Evolutionary conservation across 2,888 invertebrate species (phyloP), one percentile per base, ranked within the genome.

Genomic region (Plagiodera versicolora): DNA sequence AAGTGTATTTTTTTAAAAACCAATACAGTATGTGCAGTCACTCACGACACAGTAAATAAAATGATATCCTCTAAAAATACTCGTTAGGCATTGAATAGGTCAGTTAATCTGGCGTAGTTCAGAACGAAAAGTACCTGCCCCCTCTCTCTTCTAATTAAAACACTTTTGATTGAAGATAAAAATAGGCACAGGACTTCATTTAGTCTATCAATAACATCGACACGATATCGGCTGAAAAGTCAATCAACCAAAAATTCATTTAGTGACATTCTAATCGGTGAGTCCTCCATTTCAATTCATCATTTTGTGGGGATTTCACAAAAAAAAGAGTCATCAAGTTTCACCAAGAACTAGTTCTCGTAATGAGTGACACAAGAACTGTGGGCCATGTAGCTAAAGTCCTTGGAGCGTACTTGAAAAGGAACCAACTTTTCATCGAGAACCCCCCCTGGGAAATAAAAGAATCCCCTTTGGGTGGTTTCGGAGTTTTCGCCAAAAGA

Each of bases 401-500:
- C 9, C 67, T 74, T n/a, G 55, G 48, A n/a, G 35, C 60, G 17
- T 74, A 66, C 64, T 58, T 73, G 35, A 57, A 66, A 46, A 65
- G 61, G 50, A 61, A 70, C 20, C 53, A 56, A n/a, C 49, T 70
- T 17, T 39, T 49, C 8, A 8, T 19, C 3, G 66, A 68, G 19
- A 70, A 81, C 70, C 71, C 75, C 45, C 80, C 82, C 72, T 91
- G 91, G 89, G 82, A 76, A 58, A 81, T 92, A 58, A 80, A 76
- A 54, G 79, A 83, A 65, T 90, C 91, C 0, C 71, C 79, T 16
- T 74, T 88, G 6, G 86, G 87, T 47, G 92, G 91, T 6, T 86
- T 90, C 18, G 92, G 92, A 1, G 75, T 92, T 1, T 84, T 91
- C 68, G 89, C 91, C 16, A 84, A 81, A 2, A 83, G 86, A 64